Percentiles rank a stretch among this genome's conserved stretches.
Conservation (phyloP, 2,113 vertebrate genomes). For the Anthoscopus minutus region DNA sequence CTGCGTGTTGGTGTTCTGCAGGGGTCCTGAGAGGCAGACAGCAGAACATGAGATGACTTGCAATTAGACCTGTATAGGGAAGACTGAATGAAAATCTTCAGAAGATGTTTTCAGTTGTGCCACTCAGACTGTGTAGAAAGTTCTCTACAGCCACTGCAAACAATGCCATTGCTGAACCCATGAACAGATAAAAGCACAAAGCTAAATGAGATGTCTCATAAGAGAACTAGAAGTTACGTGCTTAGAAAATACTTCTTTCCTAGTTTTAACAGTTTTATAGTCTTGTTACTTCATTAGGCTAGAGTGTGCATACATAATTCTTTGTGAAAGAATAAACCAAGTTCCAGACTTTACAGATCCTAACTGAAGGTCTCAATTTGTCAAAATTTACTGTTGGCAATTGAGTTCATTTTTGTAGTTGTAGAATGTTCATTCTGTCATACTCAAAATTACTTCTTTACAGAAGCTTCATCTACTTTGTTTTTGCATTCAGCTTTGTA, state of each 20-base stretch:
- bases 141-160: background rate
- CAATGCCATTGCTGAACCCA: background rate
- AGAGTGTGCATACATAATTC: background rate
- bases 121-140: background rate
- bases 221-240: background rate
- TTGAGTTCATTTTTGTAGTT: background rate
- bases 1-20: background rate
- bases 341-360: background rate
- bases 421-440: background rate
- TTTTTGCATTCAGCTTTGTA: background rate
- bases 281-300: background rate
- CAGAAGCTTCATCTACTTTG: background rate
- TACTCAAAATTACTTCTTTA: background rate
- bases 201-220: background rate
- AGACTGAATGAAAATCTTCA: background rate
- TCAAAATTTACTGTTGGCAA: background rate
- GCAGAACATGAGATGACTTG: background rate
- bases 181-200: background rate
- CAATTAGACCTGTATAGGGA: background rate
- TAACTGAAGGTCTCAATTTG: background rate
- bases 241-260: background rate
- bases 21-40: background rate
- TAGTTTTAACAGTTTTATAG: background rate
- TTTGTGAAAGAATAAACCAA: background rate
- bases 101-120: background rate